phyloP scores from a whole-genome alignment of 2,888 invertebrate species.

The Dicyrtomina minuta region DNA sequence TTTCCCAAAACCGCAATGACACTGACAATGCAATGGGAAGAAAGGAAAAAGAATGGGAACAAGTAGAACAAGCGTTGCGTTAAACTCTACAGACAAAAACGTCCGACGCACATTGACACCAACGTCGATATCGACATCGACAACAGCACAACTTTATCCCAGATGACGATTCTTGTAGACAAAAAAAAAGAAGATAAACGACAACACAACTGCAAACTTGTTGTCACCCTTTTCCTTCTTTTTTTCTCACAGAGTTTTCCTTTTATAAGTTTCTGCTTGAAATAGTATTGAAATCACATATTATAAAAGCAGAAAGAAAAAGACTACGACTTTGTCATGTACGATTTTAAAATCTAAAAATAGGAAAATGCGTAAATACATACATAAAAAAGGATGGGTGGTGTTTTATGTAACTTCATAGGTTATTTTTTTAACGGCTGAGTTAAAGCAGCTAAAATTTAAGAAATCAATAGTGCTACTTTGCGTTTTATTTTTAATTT shows the following conservation, averaged over 20 bases:
- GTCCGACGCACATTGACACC: slow-evolving; percentile 3
- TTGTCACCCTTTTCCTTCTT: background rate
- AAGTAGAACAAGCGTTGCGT: slow-evolving; percentile 6
- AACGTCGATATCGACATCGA: too few relatives aligned
- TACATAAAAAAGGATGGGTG: too few relatives aligned
- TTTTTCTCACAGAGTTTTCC: slow-evolving; percentile 7
- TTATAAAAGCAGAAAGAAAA: background rate
- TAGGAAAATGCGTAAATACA: background rate
- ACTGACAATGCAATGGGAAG: too few relatives aligned
- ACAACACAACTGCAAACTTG: background rate
- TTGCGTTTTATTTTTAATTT: too few relatives aligned
- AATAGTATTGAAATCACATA: slow-evolving; percentile 1
- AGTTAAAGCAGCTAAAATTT: too few relatives aligned
- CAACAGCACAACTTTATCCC: slow-evolving; percentile 19
- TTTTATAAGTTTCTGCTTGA: background rate
- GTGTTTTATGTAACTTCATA: too few relatives aligned
- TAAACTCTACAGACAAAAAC: slow-evolving; percentile 25
- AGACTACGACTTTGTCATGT: background rate
- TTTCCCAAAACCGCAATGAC: too few relatives aligned
- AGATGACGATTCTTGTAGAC: too few relatives aligned
- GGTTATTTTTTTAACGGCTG: background rate
- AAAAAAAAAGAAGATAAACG: too few relatives aligned
- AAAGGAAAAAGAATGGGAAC: background rate
- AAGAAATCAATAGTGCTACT: too few relatives aligned
- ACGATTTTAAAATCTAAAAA: background rate